phyloP scores from a whole-genome alignment of 2,113 vertebrate genomes.

The sheep (Ovis aries) region DNA sequence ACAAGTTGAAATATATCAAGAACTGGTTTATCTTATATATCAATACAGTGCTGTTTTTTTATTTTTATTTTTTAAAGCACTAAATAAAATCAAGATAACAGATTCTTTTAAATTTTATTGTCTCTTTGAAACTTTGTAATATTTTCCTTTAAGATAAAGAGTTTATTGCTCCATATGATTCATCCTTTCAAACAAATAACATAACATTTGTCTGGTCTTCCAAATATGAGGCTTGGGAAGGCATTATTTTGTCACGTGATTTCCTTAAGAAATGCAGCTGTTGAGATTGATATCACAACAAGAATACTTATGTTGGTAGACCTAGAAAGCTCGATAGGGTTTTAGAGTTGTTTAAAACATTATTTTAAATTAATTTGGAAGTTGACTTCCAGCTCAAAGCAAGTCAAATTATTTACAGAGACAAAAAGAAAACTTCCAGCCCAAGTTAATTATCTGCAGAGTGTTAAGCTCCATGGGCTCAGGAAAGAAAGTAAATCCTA shows the following conservation, averaged over 20 bases:
- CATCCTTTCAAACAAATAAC: slow-evolving; percentile 35
- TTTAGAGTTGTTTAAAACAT: slow-evolving; percentile 25
- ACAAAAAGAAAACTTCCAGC: background rate
- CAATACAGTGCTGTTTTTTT: background rate
- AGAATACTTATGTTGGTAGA: background rate
- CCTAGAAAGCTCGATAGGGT: background rate
- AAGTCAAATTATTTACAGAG: background rate
- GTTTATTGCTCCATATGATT: background rate
- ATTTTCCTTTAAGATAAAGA: background rate
- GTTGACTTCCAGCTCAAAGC: slow-evolving; percentile 3
- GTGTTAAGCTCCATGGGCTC: background rate
- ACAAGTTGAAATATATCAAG: slow-evolving; percentile 30
- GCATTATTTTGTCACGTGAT: background rate
- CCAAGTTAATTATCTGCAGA: background rate
- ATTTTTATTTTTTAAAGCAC: background rate
- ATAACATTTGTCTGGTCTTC: background rate
- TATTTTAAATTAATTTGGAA: slow-evolving; percentile 46
- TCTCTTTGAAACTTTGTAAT: slow-evolving; percentile 18
- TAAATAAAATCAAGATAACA: slow-evolving; percentile 58
- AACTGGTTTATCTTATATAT: slow-evolving; percentile 4
- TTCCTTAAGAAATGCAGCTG: background rate
- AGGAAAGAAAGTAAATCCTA: background rate
- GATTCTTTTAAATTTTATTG: slow-evolving; percentile 24
- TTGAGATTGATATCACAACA: background rate
- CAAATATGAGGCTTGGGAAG: background rate